phyloP scores from a whole-genome alignment of 2,888 invertebrate species.

The Hemaris fuciformis region DNA sequence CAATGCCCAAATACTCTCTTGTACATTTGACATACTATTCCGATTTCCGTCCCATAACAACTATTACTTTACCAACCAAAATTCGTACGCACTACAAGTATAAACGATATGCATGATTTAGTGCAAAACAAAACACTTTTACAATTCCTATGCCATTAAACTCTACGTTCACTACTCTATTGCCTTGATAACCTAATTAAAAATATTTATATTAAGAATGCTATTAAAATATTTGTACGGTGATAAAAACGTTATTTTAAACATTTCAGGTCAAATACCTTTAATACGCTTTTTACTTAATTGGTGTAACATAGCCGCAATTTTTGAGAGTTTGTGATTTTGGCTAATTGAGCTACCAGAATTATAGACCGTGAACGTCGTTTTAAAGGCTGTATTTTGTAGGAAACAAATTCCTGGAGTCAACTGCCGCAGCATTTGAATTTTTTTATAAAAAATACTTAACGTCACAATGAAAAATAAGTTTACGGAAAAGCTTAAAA shows the following conservation, averaged over 20 bases:
- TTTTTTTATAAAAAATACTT: too few species aligned
- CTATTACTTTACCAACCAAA: too few species aligned
- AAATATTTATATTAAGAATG: not conserved
- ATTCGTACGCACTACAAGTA: too few species aligned
- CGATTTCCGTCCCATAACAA: too few species aligned
- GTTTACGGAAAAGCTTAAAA: too few species aligned
- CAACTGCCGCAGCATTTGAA: too few species aligned
- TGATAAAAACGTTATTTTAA: not conserved
- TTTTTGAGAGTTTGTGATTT: not conserved
- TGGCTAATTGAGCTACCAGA: not conserved
- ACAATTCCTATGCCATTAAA: not conserved
- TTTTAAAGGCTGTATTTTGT: too few species aligned
- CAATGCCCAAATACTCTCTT: too few species aligned
- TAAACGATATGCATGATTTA: not conserved
- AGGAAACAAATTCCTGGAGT: too few species aligned
- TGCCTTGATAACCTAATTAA: not conserved
- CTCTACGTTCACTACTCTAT: not conserved
- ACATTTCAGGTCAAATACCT: slow-evolving; percentile 2
- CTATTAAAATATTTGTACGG: not conserved
- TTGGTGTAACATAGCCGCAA: not conserved
- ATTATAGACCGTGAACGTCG: too few species aligned
- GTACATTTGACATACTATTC: too few species aligned
- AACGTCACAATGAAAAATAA: too few species aligned
- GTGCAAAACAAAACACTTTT: not conserved
- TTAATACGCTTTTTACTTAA: not conserved